A percentile compares a stretch with the other conserved stretches of the same genome.
These are phyloP conservation scores for Plebejus argus DNA, from an alignment of 2,888 invertebrate genomes.

Conservation along the genomic window DNA sequence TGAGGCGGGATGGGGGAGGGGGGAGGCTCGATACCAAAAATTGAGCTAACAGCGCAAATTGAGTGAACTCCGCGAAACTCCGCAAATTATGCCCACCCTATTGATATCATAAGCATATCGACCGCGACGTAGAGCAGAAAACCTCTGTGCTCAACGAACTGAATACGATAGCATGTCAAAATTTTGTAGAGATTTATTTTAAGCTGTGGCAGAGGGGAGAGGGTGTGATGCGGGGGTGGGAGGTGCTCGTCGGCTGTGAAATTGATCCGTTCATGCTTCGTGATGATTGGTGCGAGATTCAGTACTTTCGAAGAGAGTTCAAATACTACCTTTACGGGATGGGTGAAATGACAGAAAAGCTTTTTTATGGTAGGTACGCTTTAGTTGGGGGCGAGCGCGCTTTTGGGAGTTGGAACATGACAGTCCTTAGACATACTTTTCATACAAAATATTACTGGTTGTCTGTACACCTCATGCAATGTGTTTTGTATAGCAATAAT, in stretches of 20 bases:
- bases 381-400: no score
- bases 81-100: conserved; percentile 35
- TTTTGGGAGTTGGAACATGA: no score
- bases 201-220: conserved; percentile 35
- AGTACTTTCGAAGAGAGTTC: neutral
- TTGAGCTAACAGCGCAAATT: conserved; percentile 73
- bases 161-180: neutral
- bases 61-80: conserved; percentile 57
- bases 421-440: no score
- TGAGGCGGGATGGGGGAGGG: neutral
- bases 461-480: no score
- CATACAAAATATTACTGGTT: no score
- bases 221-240: conserved; percentile 37
- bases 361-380: neutral
- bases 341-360: neutral
- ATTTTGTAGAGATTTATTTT: conserved; percentile 28
- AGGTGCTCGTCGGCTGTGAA: conserved; percentile 57
- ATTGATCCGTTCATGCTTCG: conserved; percentile 68
- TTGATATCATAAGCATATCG: conserved; percentile 22
- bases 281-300: conserved; percentile 54
- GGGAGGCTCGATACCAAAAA: conserved; percentile 66
- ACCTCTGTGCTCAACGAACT: neutral
- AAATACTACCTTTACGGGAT: neutral
- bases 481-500: no score
- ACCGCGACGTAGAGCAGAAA: conserved; percentile 34